A percentile compares a stretch with the other conserved stretches of the same genome.
phyloP scores from a whole-genome alignment of 2,797 vertebrate species.

The Gouania willdenowi region DNA sequence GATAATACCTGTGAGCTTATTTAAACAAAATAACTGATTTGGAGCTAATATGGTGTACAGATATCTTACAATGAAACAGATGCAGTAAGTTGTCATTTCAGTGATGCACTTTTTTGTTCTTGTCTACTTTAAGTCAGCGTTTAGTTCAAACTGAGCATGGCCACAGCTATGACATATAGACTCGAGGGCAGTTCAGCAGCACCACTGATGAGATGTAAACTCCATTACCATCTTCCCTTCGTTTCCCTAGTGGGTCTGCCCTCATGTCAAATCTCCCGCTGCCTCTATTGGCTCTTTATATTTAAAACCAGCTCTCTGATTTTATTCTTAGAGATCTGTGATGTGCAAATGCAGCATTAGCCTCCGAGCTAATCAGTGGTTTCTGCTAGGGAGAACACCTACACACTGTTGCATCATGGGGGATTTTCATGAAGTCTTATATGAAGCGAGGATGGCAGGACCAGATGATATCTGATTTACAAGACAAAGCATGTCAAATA shows the following conservation, averaged over 20 bases:
- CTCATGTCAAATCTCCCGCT: conserved; percentile 2
- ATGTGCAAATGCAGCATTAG: conserved; percentile 22
- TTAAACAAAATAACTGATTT: no score
- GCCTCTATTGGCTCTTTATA: conserved; percentile 1
- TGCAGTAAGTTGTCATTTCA: background rate
- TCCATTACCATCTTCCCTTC: conserved; percentile 9
- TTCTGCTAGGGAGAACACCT: conserved; percentile 28
- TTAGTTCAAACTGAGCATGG: background rate
- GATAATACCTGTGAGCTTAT: no score
- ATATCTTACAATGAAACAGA: background rate
- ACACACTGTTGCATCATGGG: conserved; percentile 36
- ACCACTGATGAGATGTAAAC: conserved; percentile 3
- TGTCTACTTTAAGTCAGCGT: background rate
- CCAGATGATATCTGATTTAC: conserved; percentile 7
- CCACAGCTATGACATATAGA: background rate
- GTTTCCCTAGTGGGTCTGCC: background rate
- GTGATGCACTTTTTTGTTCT: background rate
- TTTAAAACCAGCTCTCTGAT: conserved; percentile 22
- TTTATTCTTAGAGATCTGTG: conserved; percentile 24
- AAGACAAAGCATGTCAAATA: conserved; percentile 4
- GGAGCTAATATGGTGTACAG: no score
- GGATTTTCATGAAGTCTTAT: conserved; percentile 31
- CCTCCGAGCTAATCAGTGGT: conserved; percentile 38
- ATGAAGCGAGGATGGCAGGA: conserved; percentile 2
- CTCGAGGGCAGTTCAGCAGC: conserved; percentile 5